Evolutionary conservation across 2,113 vertebrate genomes (phyloP), one percentile per base, ranked within the genome.

Genomic region (Marcusenius ussheri): DNA sequence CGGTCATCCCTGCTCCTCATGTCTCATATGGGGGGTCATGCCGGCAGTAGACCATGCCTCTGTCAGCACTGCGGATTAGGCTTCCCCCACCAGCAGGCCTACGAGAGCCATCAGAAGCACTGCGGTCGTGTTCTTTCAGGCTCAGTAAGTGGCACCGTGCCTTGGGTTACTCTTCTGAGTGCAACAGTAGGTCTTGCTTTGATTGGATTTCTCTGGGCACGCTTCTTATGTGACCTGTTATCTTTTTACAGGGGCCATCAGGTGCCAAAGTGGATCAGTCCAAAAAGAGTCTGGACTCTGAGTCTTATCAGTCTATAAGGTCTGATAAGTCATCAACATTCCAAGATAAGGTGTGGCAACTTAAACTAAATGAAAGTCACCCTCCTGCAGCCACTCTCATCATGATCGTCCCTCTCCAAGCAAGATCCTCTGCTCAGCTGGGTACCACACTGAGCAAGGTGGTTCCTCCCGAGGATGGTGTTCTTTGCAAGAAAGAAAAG

Each of bases 21-120:
- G 93, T 97, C 96, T 84, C 98, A 98, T 94, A 97, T 98, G 96
- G 96, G 97, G 0, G 97, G 97, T 1, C 97, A 98, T 89, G 98
- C 96, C 0, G 97, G 96, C 6, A 93, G 96, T 80, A 95, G 97
- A 0, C 97, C 97, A 5, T 98, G 97, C 88, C 95, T 97, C 7
- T 98, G 98, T 21, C 95, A 97, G 91, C 95, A 95, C 91, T 98
- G 98, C 0, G 97, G 97, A n/a, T 94, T 97, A 19, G 96, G 97
- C 2, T 98, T 98, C 92, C 95, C 95, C 21, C 95, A 96, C 91
- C 95, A 96, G 90, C 95, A 96, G 90, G 95, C 92, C 89, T 96
- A 95, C 19, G 94, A 95, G 90, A 92, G 94, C 90, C 96, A 96
- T 92, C 93, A 95, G 0, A 95, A 96, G 91, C 94, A 93, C 0